Evolutionary conservation across 2,113 vertebrate species (phyloP).

Genomic region (Nerophis ophidion): DNA sequence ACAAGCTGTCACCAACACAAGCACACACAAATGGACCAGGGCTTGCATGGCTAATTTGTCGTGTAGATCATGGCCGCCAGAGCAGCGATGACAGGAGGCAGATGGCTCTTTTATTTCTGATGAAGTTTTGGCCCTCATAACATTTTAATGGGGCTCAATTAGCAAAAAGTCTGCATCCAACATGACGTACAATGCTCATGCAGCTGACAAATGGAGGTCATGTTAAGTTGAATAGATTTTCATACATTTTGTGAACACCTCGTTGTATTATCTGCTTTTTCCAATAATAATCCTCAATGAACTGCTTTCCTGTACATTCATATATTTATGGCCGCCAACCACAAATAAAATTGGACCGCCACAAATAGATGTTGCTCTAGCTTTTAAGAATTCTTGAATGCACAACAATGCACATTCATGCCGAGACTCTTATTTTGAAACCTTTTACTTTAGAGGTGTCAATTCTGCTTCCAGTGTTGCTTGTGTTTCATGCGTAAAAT

Average conservation of each 20-base stretch:
- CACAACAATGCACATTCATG: no score
- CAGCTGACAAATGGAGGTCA: neutral
- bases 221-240: neutral
- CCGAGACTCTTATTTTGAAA: no score
- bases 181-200: neutral
- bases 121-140: neutral
- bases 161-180: slow-evolving; percentile 1
- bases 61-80: slow-evolving; percentile 22
- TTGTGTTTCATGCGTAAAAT: no score
- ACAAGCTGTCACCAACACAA: slow-evolving; percentile 34
- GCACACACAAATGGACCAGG: slow-evolving; percentile 16
- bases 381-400: no score
- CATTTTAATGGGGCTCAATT: neutral
- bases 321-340: no score
- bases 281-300: no score
- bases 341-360: no score
- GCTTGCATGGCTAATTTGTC: slow-evolving; percentile 26
- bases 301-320: no score
- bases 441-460: no score
- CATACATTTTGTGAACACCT: neutral
- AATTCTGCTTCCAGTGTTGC: no score
- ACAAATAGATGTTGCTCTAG: no score
- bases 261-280: no score
- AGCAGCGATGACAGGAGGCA: slow-evolving; percentile 20
- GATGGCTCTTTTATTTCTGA: slow-evolving; percentile 11